Evolutionary conservation across 2,888 invertebrate species (phyloP).

Genomic region (Hirtodrosophila confusa): DNA sequence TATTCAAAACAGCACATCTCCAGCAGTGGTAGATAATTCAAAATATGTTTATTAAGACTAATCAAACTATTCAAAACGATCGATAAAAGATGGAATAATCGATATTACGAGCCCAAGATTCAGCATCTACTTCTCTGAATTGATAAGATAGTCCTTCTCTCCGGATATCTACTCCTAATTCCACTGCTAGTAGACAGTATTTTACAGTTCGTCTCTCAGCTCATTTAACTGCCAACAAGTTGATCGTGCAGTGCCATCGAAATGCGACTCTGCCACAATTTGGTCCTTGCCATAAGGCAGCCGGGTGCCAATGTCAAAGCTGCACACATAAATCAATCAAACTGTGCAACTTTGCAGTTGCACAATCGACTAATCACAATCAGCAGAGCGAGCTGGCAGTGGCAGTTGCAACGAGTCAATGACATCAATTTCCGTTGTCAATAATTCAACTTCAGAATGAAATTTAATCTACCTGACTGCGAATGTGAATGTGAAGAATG

Average conservation of each 20-base stretch:
- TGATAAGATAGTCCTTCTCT: no score
- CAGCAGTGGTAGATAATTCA: no score
- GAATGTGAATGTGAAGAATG: constrained; percentile 8
- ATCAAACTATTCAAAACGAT: no score
- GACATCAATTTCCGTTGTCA: constrained; percentile 70
- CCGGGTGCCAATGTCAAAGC: constrained; percentile 28
- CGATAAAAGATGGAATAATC: no score
- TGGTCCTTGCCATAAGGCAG: constrained; percentile 20
- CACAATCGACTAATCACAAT: constrained; percentile 65
- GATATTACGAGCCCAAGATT: no score
- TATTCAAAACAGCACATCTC: no score
- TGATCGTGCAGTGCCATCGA: constrained; percentile 13
- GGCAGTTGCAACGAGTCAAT: constrained; percentile 56
- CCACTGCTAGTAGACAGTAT: background rate
- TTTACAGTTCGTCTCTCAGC: constrained; percentile 38
- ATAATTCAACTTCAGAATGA: constrained; percentile 68
- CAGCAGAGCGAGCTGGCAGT: constrained; percentile 40
- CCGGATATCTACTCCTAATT: no score
- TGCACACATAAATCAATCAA: constrained; percentile 66
- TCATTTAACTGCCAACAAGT: constrained; percentile 53
- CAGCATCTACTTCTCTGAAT: no score
- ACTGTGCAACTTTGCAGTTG: constrained; percentile 31
- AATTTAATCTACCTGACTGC: constrained; percentile 63
- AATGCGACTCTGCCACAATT: constrained; percentile 5
- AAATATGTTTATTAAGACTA: no score